Percentiles rank a stretch among this genome's conserved stretches.
Evolutionary conservation across 2,888 invertebrate genomes (phyloP).

Genomic region (Pediacus dermestoides): DNA sequence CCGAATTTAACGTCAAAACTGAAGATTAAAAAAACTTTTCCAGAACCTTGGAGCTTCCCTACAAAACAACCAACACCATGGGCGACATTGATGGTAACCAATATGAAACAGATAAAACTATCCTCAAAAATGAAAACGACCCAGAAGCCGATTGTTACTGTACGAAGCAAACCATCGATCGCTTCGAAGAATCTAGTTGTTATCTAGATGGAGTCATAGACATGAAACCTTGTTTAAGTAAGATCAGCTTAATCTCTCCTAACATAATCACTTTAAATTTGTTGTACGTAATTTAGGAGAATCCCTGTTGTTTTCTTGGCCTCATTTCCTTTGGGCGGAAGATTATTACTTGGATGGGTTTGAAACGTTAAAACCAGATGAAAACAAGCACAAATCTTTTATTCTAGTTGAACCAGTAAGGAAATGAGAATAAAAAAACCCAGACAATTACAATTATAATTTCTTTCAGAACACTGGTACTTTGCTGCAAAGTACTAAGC

Average conservation of each 20-base stretch:
- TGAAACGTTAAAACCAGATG: constrained; percentile 50
- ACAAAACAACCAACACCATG: constrained; percentile 53
- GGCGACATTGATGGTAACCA: constrained; percentile 58
- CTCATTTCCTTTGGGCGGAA: constrained; percentile 67
- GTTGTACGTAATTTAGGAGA: constrained; percentile 53
- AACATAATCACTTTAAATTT: too few species aligned
- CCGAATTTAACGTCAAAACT: constrained; percentile 4
- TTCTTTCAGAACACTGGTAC: constrained; percentile 59
- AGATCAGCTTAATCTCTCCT: too few species aligned
- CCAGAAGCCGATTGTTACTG: constrained; percentile 66
- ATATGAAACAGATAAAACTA: constrained; percentile 57
- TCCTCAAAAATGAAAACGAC: constrained; percentile 55
- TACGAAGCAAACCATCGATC: constrained; percentile 55
- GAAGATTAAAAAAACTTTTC: constrained; percentile 11
- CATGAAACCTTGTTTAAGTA: constrained; percentile 59
- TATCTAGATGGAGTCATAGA: constrained; percentile 60
- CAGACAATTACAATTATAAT: constrained; percentile 14
- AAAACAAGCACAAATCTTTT: constrained; percentile 59
- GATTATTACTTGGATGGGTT: constrained; percentile 56
- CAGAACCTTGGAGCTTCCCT: constrained; percentile 61
- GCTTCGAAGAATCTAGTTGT: constrained; percentile 57
- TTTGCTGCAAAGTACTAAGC: constrained; percentile 59
- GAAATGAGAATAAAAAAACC: too few species aligned
- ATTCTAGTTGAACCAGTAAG: constrained; percentile 67
- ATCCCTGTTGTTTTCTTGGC: constrained; percentile 64